Percentiles rank a stretch among this genome's conserved stretches.
These are phyloP conservation scores for Nibea albiflora DNA, from an alignment of 2,113 vertebrate genomes.

Conservation along the genomic window DNA sequence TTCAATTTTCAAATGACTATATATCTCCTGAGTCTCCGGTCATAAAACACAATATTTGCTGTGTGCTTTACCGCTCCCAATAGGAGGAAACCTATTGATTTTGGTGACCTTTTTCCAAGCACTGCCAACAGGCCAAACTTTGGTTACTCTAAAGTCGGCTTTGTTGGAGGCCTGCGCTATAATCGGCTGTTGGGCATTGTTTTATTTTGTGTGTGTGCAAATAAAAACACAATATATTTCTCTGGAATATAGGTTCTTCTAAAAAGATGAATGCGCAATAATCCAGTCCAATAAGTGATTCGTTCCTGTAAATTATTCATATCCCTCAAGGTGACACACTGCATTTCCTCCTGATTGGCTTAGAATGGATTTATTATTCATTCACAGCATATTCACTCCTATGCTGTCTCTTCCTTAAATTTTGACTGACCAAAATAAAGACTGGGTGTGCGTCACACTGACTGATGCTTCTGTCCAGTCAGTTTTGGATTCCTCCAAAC, in stretches of 20 bases:
- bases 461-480: not conserved
- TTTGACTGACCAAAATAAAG: not conserved
- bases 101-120: not conserved
- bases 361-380: not conserved
- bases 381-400: not conserved
- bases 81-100: slow-evolving; percentile 34
- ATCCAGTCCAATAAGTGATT: not conserved
- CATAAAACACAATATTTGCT: slow-evolving; percentile 37
- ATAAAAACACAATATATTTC: not conserved
- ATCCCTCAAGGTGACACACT: not conserved
- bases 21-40: slow-evolving; percentile 19
- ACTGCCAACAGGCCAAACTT: not conserved
- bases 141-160: not conserved
- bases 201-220: not conserved
- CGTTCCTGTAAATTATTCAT: not conserved
- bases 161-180: not conserved
- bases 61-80: slow-evolving; percentile 14
- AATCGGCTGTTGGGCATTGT: not conserved
- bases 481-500: not conserved
- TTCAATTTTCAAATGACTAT: slow-evolving; percentile 26
- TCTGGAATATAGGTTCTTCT: not conserved
- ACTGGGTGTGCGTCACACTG: not conserved
- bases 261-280: not conserved
- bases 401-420: not conserved
- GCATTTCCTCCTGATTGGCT: not conserved